Conservation (phyloP, 2,888 invertebrate genomes). For the Polylopha cassiicola region DNA sequence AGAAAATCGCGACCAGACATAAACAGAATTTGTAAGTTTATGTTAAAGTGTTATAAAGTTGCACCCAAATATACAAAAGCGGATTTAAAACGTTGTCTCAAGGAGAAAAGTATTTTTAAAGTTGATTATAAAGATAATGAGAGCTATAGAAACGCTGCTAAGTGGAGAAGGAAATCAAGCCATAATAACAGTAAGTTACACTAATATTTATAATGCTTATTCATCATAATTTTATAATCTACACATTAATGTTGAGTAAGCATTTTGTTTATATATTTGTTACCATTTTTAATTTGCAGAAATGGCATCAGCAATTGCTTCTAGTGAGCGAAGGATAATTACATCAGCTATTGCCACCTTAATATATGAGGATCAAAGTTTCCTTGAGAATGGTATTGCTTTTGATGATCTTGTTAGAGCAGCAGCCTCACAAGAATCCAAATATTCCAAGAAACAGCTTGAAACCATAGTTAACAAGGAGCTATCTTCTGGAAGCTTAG, state of each 20-base stretch:
- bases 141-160: conserved; percentile 89
- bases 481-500: conserved; percentile 81
- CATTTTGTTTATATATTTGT: neutral
- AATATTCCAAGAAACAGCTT: conserved; percentile 79
- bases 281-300: conserved; percentile 36
- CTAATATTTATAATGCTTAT: neutral
- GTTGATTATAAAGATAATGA: conserved; percentile 92
- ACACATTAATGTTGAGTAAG: too few species aligned
- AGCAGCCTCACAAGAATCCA: conserved; percentile 80
- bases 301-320: conserved; percentile 64
- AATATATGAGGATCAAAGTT: conserved; percentile 83
- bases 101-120: conserved; percentile 85
- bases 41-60: conserved; percentile 85
- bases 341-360: conserved; percentile 84
- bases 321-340: conserved; percentile 75
- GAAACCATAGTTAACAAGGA: conserved; percentile 83
- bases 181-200: conserved; percentile 54
- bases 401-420: conserved; percentile 81
- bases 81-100: conserved; percentile 85
- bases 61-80: conserved; percentile 82
- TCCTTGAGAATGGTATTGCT: conserved; percentile 84
- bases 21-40: conserved; percentile 88
- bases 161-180: conserved; percentile 75
- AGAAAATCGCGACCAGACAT: conserved; percentile 91
- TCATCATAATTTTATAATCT: too few species aligned